Percentiles rank a stretch among this genome's conserved stretches.
Conservation (phyloP, 2,113 vertebrate genomes). For the Gopherus evgoodei region DNA sequence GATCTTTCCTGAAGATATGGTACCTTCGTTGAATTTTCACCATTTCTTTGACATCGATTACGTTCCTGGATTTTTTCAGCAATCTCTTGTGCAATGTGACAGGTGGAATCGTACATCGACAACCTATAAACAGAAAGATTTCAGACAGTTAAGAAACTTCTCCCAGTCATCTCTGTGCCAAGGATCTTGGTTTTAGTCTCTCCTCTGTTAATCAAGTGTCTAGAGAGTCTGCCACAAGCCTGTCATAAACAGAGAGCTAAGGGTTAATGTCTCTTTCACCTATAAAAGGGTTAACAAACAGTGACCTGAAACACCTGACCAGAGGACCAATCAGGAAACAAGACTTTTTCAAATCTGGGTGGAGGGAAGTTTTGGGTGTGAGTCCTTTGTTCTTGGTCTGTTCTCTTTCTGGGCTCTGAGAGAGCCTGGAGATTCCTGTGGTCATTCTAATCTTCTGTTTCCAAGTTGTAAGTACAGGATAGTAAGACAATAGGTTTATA, state of each 20-base stretch:
- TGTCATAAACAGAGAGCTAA: neutral
- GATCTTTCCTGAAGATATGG: neutral
- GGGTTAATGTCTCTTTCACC: too few relatives aligned
- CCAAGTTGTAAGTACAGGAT: too few relatives aligned
- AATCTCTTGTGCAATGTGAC: slow-evolving; percentile 90
- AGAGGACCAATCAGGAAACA: too few relatives aligned
- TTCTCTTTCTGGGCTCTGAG: too few relatives aligned
- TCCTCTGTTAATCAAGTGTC: accelerated
- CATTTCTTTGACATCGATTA: slow-evolving; percentile 88
- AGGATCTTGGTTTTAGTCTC: neutral
- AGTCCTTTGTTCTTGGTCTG: too few relatives aligned
- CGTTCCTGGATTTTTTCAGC: slow-evolving; percentile 93
- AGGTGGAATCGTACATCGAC: slow-evolving; percentile 88
- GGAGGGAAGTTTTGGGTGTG: too few relatives aligned
- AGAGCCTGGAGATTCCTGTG: too few relatives aligned
- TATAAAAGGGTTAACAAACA: too few relatives aligned
- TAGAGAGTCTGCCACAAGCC: neutral
- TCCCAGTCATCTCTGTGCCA: neutral
- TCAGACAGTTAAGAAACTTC: neutral
- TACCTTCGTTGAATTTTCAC: slow-evolving; percentile 92
- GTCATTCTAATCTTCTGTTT: too few relatives aligned
- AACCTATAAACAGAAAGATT: slow-evolving; percentile 80
- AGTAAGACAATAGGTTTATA: too few relatives aligned
- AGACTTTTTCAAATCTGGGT: too few relatives aligned
- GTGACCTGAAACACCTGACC: too few relatives aligned